Percentiles rank a stretch among this genome's conserved stretches.
Evolutionary conservation across 2,113 vertebrate genomes (phyloP).

Genomic region (Turnix velox): DNA sequence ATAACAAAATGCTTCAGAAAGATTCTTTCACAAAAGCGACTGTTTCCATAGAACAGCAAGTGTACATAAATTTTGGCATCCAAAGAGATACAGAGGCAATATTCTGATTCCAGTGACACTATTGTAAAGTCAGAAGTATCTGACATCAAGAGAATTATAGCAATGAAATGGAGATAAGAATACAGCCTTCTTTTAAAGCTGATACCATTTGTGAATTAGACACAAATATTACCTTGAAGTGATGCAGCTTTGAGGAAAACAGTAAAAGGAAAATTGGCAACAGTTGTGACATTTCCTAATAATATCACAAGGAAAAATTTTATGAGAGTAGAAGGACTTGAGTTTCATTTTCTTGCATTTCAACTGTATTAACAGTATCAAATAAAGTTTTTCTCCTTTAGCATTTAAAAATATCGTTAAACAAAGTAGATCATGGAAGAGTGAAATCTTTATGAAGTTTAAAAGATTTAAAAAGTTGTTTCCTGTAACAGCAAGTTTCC

Average conservation of each 20-base stretch:
- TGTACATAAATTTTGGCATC: not conserved
- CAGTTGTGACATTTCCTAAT: not conserved
- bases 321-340: not conserved
- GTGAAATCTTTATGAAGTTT: not conserved
- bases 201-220: constrained; percentile 4
- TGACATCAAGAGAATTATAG: not conserved
- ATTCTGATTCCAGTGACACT: not conserved
- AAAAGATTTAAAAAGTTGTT: not conserved
- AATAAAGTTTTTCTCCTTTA: not conserved
- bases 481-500: not conserved
- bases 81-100: not conserved
- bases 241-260: not conserved
- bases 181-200: not conserved
- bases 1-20: not conserved
- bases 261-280: not conserved
- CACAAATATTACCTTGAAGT: not conserved
- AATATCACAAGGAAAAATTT: not conserved
- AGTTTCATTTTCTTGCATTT: not conserved
- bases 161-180: constrained; percentile 6
- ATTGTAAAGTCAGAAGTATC: not conserved
- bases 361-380: not conserved
- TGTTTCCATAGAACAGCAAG: not conserved
- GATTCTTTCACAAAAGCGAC: not conserved
- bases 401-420: not conserved
- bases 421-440: not conserved